Evolutionary conservation across 2,113 vertebrate genomes (phyloP).

Genomic region (Chionis minor): DNA sequence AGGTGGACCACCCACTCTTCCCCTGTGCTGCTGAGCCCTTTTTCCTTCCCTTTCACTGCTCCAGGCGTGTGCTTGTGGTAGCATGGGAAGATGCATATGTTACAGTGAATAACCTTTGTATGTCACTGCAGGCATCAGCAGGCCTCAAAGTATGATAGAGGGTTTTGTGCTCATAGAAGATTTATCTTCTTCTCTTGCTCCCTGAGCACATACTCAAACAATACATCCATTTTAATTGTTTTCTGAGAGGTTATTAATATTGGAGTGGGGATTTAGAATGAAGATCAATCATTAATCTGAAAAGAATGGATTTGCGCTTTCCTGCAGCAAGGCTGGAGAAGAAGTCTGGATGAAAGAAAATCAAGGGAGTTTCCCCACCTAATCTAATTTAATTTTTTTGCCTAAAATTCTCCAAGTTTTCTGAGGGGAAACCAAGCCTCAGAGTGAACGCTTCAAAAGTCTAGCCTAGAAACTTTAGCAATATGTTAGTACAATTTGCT

Average conservation of each 20-base stretch:
- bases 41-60: background rate
- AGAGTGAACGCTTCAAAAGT: background rate
- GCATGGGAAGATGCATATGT: background rate
- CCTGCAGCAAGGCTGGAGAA: background rate
- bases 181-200: conserved; percentile 1
- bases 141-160: background rate
- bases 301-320: background rate
- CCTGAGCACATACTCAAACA: background rate
- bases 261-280: conserved; percentile 18
- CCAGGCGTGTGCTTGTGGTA: background rate
- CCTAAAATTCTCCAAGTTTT: background rate
- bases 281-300: conserved; percentile 20
- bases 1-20: background rate
- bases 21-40: background rate
- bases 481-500: background rate
- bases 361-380: background rate
- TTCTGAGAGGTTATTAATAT: conserved; percentile 35
- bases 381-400: background rate
- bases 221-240: conserved; percentile 42
- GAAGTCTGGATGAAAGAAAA: background rate
- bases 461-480: background rate
- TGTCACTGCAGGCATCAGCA: background rate
- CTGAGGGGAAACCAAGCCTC: background rate
- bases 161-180: background rate
- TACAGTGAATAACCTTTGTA: background rate